phyloP scores from a whole-genome alignment of 2,797 vertebrate genomes.

The Diplodus puntazzo region DNA sequence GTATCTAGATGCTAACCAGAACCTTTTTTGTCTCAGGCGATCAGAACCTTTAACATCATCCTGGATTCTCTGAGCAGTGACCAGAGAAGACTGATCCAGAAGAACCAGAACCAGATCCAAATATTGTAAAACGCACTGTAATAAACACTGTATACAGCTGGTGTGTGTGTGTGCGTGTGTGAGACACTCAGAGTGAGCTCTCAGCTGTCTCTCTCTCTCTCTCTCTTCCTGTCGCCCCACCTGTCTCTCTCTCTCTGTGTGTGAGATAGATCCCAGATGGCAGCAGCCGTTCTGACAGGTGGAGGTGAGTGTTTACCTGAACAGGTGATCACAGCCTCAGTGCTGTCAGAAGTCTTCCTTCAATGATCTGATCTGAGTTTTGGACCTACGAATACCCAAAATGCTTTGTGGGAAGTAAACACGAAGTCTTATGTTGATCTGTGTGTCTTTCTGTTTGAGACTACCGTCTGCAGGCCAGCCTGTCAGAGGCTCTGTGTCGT shows the following conservation, averaged over 20 bases:
- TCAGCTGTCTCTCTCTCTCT: too few relatives aligned
- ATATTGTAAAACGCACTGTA: conserved; percentile 43
- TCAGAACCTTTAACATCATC: conserved; percentile 75
- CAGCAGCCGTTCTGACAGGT: conserved; percentile 56
- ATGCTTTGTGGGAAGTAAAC: background rate
- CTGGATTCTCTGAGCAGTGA: conserved; percentile 64
- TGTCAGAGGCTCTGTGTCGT: conserved; percentile 76
- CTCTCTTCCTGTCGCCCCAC: too few relatives aligned
- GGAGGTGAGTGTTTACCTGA: conserved; percentile 69
- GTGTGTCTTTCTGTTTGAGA: conserved; percentile 51
- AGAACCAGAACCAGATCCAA: conserved; percentile 18
- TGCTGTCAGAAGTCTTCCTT: too few relatives aligned
- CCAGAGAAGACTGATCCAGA: conserved; percentile 60
- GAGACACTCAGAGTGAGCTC: too few relatives aligned
- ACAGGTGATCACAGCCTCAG: too few relatives aligned
- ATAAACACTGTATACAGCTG: too few relatives aligned
- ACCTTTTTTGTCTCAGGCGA: conserved; percentile 59
- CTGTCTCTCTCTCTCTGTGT: background rate
- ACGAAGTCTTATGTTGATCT: too few relatives aligned
- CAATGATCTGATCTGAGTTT: too few relatives aligned
- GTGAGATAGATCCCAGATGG: conserved; percentile 57
- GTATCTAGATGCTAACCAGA: background rate
- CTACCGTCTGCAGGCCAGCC: conserved; percentile 79
- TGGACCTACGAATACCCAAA: too few relatives aligned
- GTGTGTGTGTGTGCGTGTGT: too few relatives aligned